Evolutionary conservation across 1,140 invertebrate genomes (phyloP), one percentile per base, ranked within the genome.

Genomic region (Probaryconus sp.): DNA sequence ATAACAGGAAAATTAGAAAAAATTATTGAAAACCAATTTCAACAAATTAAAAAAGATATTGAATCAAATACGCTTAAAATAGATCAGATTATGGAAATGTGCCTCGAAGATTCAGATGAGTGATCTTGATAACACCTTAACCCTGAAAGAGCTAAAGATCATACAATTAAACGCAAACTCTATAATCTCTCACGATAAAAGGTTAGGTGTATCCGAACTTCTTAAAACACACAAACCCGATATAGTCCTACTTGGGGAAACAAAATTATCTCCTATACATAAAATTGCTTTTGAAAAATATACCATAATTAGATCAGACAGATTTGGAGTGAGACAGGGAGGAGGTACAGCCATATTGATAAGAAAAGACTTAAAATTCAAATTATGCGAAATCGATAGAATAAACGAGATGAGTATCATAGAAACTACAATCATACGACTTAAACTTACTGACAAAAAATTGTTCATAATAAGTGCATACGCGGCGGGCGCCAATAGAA

Each of bases 101-200:
- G n/a, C n/a, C n/a, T n/a, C n/a, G n/a, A n/a, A n/a, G n/a, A n/a
- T n/a, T n/a, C n/a, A n/a, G 21, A 24, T 4, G 3, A 7, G 7
- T 4, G 7, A 24, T 4, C 3, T 24, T 4, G 7, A 4, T 4
- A 24, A 24, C n/a, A n/a, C n/a, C n/a, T n/a, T n/a, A n/a, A n/a
- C n/a, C n/a, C 3, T 4, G 3, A 7, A 24, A 24, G 21, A 24
- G 7, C 7, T 24, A 4, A 24, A 24, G 7, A 24, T 4, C 7
- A 24, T 7, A 4, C 7, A 3, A 3, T 24, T 24, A 24, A 24
- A 24, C 7, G 7, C 7, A 47, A 24, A 67, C 16, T 0, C 18
- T 60, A 48, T 37, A 45, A 45, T 38, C 51, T 69, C 72, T 65
- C 50, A 77, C 38, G 48, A 38, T 58, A 18, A 17, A 9, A 50